These are phyloP conservation scores for Myodes glareolus DNA, from an alignment of 2,113 vertebrate genomes.

Conservation along the genomic window DNA sequence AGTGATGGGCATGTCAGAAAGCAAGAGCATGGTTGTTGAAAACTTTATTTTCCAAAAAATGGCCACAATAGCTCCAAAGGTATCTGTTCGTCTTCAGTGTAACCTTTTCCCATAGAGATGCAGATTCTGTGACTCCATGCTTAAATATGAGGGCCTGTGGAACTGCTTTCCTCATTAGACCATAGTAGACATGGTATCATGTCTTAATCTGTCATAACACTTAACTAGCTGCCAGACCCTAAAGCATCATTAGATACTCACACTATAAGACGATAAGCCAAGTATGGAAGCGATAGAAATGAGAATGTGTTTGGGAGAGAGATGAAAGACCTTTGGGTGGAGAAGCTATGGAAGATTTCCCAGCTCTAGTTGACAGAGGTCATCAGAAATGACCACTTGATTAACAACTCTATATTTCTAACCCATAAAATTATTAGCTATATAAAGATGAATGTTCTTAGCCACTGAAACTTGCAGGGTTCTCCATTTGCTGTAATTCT, in stretches of 20 bases:
- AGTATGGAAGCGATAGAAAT: not conserved
- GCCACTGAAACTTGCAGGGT: not conserved
- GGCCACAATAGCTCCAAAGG: not conserved
- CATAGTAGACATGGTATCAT: not conserved
- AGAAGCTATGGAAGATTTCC: not conserved
- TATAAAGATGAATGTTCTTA: not conserved
- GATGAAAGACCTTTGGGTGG: not conserved
- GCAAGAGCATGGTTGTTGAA: not conserved
- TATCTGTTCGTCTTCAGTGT: not conserved
- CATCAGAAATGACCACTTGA: not conserved
- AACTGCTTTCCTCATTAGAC: not conserved
- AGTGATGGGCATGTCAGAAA: not conserved
- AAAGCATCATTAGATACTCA: not conserved
- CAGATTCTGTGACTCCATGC: not conserved
- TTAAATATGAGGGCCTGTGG: not conserved
- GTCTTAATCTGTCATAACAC: not conserved
- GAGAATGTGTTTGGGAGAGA: not conserved
- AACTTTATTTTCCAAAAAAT: not conserved
- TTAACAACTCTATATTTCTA: not conserved
- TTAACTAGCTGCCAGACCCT: not conserved
- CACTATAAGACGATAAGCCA: not conserved
- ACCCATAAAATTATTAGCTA: not conserved
- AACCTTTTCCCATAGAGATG: not conserved
- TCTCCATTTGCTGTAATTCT: not conserved
- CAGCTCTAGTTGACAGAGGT: no score